Percentiles rank a stretch among this genome's conserved stretches.
Evolutionary conservation across 2,888 invertebrate species (phyloP).

Genomic region (Norana najaformis): DNA sequence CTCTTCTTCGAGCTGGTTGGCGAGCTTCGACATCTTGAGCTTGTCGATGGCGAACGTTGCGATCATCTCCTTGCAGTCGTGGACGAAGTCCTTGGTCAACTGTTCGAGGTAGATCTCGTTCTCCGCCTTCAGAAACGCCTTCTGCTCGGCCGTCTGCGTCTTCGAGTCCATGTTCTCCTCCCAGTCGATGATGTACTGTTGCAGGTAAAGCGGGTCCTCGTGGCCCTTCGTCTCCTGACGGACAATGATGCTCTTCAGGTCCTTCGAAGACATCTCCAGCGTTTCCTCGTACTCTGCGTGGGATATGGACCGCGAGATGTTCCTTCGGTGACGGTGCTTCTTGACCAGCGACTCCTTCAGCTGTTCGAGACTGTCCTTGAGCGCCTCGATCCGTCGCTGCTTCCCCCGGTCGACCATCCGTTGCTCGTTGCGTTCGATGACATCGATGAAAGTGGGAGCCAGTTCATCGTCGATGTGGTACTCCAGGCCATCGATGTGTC

Average conservation of each 20-base stretch:
- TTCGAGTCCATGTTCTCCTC: conserved; percentile 26
- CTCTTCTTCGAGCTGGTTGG: conserved; percentile 34
- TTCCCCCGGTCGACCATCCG: not conserved
- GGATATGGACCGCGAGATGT: not conserved
- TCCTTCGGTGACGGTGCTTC: not conserved
- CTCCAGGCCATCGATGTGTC: conserved; percentile 23
- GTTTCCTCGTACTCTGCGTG: not conserved
- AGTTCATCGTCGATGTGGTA: conserved; percentile 19
- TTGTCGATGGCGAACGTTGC: not conserved
- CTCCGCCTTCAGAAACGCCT: conserved; percentile 31
- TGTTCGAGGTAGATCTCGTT: conserved; percentile 36
- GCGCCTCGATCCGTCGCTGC: conserved; percentile 23
- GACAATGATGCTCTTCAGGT: not conserved
- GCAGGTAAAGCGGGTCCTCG: conserved; percentile 30
- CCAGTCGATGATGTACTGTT: conserved; percentile 40
- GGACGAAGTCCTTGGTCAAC: conserved; percentile 37
- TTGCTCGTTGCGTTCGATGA: conserved; percentile 13
- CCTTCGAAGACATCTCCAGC: not conserved
- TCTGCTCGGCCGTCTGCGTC: conserved; percentile 24
- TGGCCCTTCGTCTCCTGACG: not conserved
- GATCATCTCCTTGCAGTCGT: conserved; percentile 37
- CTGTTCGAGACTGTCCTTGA: conserved; percentile 25
- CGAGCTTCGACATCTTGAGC: not conserved
- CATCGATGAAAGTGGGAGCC: conserved; percentile 27
- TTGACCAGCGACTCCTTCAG: conserved; percentile 13